phyloP scores from a whole-genome alignment of 2,113 vertebrate species.

The Neomonachus schauinslandi region DNA sequence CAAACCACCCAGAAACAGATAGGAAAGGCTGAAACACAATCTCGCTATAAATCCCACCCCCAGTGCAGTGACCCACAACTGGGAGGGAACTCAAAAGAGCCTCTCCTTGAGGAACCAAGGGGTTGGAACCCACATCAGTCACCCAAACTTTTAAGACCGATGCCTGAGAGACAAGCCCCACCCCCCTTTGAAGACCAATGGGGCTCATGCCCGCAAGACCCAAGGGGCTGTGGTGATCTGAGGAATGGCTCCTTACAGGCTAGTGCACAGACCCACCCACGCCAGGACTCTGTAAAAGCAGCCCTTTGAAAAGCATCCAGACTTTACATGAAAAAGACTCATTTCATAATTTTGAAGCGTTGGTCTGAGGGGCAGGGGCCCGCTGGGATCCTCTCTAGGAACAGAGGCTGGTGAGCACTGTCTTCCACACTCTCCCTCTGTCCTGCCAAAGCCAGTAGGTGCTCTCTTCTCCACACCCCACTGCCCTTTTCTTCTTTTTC shows the following conservation, averaged over 20 bases:
- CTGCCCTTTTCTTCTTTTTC: neutral
- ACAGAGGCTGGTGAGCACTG: neutral
- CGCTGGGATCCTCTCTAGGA: neutral
- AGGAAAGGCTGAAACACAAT: neutral
- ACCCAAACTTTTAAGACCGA: neutral
- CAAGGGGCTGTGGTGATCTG: neutral
- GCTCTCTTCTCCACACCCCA: neutral
- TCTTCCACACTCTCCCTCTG: neutral
- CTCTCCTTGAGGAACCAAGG: neutral
- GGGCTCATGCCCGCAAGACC: neutral
- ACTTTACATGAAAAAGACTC: neutral
- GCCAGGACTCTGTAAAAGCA: neutral
- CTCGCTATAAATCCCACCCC: neutral
- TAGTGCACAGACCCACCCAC: neutral
- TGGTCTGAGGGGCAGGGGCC: neutral
- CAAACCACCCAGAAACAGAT: neutral
- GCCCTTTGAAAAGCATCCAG: neutral
- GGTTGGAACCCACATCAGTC: neutral
- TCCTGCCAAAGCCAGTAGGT: neutral
- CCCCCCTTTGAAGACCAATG: neutral
- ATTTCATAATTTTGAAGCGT: neutral
- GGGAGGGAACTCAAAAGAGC: neutral
- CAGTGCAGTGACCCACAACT: neutral
- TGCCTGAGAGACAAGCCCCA: neutral
- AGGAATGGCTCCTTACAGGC: neutral